Evolutionary conservation across 1,140 invertebrate genomes (phyloP), one percentile per base, ranked within the genome.

Genomic region (Dryas iulia): DNA sequence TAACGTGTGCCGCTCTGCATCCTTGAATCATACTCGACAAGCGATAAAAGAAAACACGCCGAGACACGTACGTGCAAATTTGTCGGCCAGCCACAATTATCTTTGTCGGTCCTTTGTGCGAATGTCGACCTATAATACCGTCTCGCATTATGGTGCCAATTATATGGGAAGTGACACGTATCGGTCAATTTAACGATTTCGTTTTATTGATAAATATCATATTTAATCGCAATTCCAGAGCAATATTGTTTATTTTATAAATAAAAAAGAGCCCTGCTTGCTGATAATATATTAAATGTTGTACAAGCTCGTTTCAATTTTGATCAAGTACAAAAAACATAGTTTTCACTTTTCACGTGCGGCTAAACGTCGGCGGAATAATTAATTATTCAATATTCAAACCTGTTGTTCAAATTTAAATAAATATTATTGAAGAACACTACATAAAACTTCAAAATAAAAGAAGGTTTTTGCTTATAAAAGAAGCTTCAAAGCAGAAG

Each of bases 41-140:
- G 70, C 77, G 81, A 81, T 84, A 76, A 81, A 83, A 82, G 72
- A 77, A 80, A 83, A 80, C 67, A 82, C 74, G 78, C 73, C 69
- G 71, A 66, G 77, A 72, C 73, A 79, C 74, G 76, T 77, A 74
- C 74, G 69, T 64, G 61, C 66, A 73, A 81, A 79, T 66, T 81
- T 77, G 73, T 72, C 59, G 73, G 64, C 71, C 78, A 72, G 66
- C 68, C 72, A 71, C 74, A 81, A 87, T 87, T 84, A 82, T 72
- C 74, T 73, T 76, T 74, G 71, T 65, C 61, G 71, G 63, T 63
- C 78, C 81, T 84, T 85, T 84, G 77, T 83, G 60, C 61, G 64
- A 76, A 76, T 77, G 77, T 78, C 72, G 79, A 79, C 74, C 76
- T 77, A 77, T 74, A 73, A 64, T 57, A 30, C 69, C 54, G 69